Evolutionary conservation across 2,113 vertebrate species (phyloP).

Genomic region (Columba janthina): DNA sequence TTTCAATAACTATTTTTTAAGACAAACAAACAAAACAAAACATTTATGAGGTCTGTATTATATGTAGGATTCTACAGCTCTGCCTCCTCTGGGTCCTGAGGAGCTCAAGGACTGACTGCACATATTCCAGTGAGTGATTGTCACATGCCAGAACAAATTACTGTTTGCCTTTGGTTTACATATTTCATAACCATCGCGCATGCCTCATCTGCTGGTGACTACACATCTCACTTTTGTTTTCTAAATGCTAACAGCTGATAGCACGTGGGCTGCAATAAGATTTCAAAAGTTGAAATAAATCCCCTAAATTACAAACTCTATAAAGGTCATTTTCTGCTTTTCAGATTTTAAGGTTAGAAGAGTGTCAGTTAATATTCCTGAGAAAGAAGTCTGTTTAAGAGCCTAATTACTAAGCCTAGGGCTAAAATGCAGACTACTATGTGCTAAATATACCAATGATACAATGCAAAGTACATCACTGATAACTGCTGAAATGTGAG

Average conservation of each 20-base stretch:
- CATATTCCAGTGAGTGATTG: neutral
- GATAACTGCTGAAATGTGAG: neutral
- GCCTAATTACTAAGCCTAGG: neutral
- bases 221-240: neutral
- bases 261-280: neutral
- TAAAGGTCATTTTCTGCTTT: neutral
- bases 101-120: neutral
- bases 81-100: neutral
- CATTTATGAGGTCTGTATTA: neutral
- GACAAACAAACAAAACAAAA: too few species aligned
- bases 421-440: neutral
- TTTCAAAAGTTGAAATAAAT: neutral
- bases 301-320: neutral
- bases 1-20: neutral
- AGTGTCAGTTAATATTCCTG: neutral
- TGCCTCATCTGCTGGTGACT: neutral
- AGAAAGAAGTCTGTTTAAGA: neutral
- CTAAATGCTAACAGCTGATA: slow-evolving; percentile 5
- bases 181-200: neutral
- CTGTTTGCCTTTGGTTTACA: neutral
- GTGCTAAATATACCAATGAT: neutral
- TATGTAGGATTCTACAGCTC: neutral
- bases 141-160: slow-evolving; percentile 30
- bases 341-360: neutral
- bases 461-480: neutral